Conservation (phyloP, 2,113 vertebrate species). For the Pithys albifrons region DNA sequence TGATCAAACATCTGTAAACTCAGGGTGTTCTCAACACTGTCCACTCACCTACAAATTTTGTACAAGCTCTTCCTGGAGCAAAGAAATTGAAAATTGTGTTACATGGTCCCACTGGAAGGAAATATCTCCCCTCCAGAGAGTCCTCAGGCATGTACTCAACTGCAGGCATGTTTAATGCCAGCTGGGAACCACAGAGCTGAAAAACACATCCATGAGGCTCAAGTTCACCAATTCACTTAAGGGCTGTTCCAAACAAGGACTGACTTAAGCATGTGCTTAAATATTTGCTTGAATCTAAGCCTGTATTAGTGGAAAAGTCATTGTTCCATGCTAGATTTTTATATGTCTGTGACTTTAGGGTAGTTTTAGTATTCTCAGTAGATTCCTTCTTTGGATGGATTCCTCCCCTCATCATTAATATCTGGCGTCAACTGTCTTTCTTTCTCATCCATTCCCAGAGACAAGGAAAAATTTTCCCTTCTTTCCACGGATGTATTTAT, state of each 20-base stretch:
- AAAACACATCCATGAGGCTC: background rate
- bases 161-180: background rate
- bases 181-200: background rate
- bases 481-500: constrained; percentile 59
- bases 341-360: constrained; percentile 46
- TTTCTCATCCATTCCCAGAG: constrained; percentile 64
- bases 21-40: fast-evolving
- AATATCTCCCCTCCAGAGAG: background rate
- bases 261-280: constrained; percentile 22
- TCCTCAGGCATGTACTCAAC: background rate
- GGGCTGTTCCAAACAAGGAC: background rate
- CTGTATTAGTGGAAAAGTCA: constrained; percentile 54
- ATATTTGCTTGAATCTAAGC: constrained; percentile 36
- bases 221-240: background rate
- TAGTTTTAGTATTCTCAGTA: constrained; percentile 48
- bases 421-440: constrained; percentile 64
- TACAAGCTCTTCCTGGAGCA: background rate
- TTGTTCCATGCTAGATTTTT: constrained; percentile 11
- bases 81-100: background rate
- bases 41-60: background rate
- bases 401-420: constrained; percentile 59
- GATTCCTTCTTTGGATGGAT: constrained; percentile 28
- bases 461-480: constrained; percentile 57
- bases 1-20: background rate
- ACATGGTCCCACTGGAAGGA: background rate